phyloP scores from a whole-genome alignment of 2,113 vertebrate species.

The Geococcyx californianus region DNA sequence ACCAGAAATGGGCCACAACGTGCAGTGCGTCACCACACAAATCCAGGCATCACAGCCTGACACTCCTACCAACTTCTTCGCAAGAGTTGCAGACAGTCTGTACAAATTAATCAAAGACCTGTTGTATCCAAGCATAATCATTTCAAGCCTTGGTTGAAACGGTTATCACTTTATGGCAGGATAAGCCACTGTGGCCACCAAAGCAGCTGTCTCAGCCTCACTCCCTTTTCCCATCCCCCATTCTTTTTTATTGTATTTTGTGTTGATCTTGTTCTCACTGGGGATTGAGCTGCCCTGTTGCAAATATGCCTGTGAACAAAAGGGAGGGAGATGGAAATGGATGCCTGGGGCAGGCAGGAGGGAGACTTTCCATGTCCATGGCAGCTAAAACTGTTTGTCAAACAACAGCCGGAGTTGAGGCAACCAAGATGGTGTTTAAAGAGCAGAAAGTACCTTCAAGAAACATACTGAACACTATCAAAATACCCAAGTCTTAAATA shows the following conservation, averaged over 20 bases:
- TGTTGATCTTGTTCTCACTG: background rate
- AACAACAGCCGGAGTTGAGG: conserved; percentile 60
- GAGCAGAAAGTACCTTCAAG: conserved; percentile 51
- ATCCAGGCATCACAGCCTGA: background rate
- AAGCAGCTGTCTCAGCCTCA: background rate
- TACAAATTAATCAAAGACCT: background rate
- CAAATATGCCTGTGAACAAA: conserved; percentile 3
- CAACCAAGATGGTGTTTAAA: conserved; percentile 63
- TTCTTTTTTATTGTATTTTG: background rate
- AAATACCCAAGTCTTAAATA: conserved; percentile 47
- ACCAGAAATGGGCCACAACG: background rate
- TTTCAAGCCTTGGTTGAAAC: background rate
- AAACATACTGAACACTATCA: conserved; percentile 54
- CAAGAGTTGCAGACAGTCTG: background rate
- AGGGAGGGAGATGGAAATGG: background rate
- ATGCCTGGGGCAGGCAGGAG: conserved; percentile 33
- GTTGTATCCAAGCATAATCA: background rate
- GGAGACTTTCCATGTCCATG: conserved; percentile 20
- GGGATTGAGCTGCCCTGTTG: background rate
- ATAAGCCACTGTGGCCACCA: conserved; percentile 16
- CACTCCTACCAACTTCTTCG: background rate
- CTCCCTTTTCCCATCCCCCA: rapidly evolving
- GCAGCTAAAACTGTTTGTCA: conserved; percentile 55
- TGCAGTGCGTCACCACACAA: rapidly evolving
- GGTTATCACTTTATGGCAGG: background rate